phyloP scores from a whole-genome alignment of 2,888 invertebrate genomes.

The Celastrina argiolus region DNA sequence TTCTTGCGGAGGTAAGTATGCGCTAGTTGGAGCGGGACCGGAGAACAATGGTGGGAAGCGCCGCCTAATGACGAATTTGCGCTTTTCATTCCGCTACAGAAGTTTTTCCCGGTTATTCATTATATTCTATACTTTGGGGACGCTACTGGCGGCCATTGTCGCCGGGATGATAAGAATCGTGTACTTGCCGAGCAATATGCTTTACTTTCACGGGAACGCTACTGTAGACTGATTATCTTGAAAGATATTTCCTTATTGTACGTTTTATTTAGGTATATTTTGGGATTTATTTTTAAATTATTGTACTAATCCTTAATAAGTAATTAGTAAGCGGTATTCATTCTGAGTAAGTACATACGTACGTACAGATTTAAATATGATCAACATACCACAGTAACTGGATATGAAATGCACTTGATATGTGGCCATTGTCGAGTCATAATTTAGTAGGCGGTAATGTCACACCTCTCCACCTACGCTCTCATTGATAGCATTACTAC shows the following conservation, averaged over 20 bases:
- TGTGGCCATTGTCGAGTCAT: not conserved
- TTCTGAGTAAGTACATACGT: not conserved
- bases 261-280: slow-evolving; percentile 3
- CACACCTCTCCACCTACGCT: slow-evolving; percentile 5
- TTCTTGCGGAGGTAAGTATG: slow-evolving; percentile 42
- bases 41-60: slow-evolving; percentile 74
- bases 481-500: slow-evolving; percentile 11
- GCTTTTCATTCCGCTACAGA: slow-evolving; percentile 78
- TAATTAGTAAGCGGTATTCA: not conserved
- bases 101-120: slow-evolving; percentile 77
- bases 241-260: slow-evolving; percentile 9
- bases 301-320: not conserved
- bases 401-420: slow-evolving; percentile 4
- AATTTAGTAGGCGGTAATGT: slow-evolving; percentile 11
- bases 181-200: slow-evolving; percentile 41
- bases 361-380: not conserved
- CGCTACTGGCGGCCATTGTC: slow-evolving; percentile 63
- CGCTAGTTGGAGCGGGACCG: slow-evolving; percentile 47
- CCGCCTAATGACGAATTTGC: slow-evolving; percentile 79
- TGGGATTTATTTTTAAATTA: slow-evolving; percentile 8
- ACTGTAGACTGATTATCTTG: slow-evolving; percentile 16
- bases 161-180: slow-evolving; percentile 62
- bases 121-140: slow-evolving; percentile 74
- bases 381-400: not conserved
- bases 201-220: slow-evolving; percentile 30